These are phyloP conservation scores for Drosophila funebris DNA, from an alignment of 1,140 invertebrate genomes.

Conservation along the genomic window DNA sequence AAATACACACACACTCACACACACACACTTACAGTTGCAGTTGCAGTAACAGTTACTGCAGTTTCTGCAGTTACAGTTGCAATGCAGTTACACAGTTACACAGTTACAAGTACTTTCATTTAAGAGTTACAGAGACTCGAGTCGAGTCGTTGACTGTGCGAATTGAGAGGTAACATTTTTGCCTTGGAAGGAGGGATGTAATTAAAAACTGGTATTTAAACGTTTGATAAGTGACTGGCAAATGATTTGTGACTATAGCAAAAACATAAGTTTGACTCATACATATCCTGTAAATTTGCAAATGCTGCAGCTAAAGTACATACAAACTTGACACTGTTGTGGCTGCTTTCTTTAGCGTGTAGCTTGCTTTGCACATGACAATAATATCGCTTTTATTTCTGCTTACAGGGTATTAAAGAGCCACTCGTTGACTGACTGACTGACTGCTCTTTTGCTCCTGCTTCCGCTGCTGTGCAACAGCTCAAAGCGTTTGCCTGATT, in stretches of 20 bases:
- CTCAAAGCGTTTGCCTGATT: slow-evolving; percentile 74
- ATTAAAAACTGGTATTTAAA: slow-evolving; percentile 75
- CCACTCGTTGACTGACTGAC: slow-evolving; percentile 4
- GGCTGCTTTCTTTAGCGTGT: too few species aligned
- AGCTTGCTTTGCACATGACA: too few species aligned
- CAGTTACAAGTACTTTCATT: slow-evolving; percentile 1
- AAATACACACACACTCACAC: slow-evolving; percentile 44
- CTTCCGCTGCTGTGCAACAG: slow-evolving; percentile 14
- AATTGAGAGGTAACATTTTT: slow-evolving; percentile 29
- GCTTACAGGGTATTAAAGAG: slow-evolving; percentile 36
- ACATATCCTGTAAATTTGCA: not conserved
- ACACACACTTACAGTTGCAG: not conserved
- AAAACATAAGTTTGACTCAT: slow-evolving; percentile 13
- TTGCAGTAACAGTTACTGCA: not conserved
- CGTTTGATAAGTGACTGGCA: slow-evolving; percentile 73
- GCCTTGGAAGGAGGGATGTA: slow-evolving; percentile 18
- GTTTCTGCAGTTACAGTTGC: not conserved
- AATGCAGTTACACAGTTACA: not conserved
- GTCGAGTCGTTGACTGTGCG: slow-evolving; percentile 46
- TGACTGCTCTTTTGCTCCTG: slow-evolving; percentile 37
- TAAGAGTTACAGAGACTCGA: slow-evolving; percentile 2
- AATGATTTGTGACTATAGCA: slow-evolving; percentile 73
- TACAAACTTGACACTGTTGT: too few species aligned
- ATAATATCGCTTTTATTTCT: too few species aligned
- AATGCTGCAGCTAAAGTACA: not conserved